Base-by-base conservation (phyloP, 2,888 invertebrate species). In the Thymelicus lineola region DNA sequence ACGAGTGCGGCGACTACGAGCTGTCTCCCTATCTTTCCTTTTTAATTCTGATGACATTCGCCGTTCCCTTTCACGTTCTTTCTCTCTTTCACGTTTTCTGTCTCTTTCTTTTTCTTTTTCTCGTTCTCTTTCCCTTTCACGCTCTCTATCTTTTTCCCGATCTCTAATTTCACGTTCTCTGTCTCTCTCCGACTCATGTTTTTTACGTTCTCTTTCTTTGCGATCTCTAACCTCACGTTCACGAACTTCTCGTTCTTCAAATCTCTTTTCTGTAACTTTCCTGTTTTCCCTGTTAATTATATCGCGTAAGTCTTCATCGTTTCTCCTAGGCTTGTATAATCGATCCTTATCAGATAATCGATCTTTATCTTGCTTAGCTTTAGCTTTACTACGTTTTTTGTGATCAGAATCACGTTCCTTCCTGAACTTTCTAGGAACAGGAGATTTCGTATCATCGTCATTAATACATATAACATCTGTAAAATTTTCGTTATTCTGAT, bases 221-320 rank as follows among this genome's bases (percentile, higher is more conserved):
- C 88, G 85, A 77, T 91, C 86, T 72, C 86, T 82, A 67, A 89
- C 86, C 64, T 85, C 90, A 46, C 84, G 86, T 73, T 85, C 91
- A 81, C 78, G 93, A 64, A 74, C 71, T 48, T 74, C 95, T 86
- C 77, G 91, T 77, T 85, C 94, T 66, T 82, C 82, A 70, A 89
- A 81, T 64, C 82, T 91, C 85, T 75, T 94, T 66, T 87, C 84
- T 75, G 72, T 59, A 62, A 87, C 83, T 71, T 83, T 85, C 75
- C 77, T 85, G 78, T 85, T 85, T 81, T 91, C 86, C 74, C 86
- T 84, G 70, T 89, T 87, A 48, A 85, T 90, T 36, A 83, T 87
- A 73, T 85, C 90, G 84, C 78, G 93, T 87, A 78, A 94, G 89
- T 85, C 95, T 87, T 83, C 89, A 77, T 82, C 88, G 14, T 85